phyloP scores from a whole-genome alignment of 1,140 invertebrate species.

The Ceratosolen solmsi region DNA sequence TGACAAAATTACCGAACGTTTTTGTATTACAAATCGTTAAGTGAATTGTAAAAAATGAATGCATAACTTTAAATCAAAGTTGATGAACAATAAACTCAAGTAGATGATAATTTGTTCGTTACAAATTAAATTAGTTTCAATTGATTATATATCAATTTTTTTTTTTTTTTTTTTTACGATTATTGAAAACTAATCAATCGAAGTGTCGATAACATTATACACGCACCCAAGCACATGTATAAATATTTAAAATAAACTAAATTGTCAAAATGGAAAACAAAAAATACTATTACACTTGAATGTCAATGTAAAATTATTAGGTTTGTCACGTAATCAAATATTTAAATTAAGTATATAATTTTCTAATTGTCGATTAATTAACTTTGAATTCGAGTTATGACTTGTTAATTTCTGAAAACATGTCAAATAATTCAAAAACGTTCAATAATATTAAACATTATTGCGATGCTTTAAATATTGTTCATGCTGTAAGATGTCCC shows the following conservation, averaged over 20 bases:
- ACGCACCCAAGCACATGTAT: no score
- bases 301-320: no score
- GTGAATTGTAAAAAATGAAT: no score
- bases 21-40: neutral
- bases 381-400: neutral
- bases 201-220: no score
- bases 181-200: no score
- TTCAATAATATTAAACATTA: constrained; percentile 10
- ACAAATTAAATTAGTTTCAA: no score
- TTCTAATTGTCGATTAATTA: neutral
- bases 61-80: neutral
- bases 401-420: neutral
- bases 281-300: neutral
- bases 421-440: constrained; percentile 22
- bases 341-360: neutral
- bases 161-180: no score
- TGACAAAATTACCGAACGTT: constrained; percentile 16
- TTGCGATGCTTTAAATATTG: neutral
- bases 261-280: neutral
- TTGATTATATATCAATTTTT: no score
- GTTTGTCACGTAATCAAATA: neutral
- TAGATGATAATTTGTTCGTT: no score
- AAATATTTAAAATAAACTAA: no score
- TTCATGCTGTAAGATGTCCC: neutral
- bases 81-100: neutral